Evolutionary conservation across 2,888 invertebrate species (phyloP), one percentile per base, ranked within the genome.

Genomic region (Megaustenia siamemsis): DNA sequence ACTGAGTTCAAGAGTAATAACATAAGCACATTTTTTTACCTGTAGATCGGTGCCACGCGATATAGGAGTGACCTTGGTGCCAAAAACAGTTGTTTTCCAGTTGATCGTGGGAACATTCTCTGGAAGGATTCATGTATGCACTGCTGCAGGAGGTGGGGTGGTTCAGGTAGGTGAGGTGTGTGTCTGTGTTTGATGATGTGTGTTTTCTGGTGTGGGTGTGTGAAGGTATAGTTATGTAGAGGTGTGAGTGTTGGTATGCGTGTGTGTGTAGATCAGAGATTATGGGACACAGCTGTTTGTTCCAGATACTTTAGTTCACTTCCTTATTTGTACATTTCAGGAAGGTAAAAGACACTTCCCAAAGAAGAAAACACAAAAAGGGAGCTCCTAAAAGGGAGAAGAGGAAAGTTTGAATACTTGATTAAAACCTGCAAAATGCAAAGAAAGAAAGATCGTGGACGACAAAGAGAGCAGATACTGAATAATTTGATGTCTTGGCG

Each of bases 81-180:
- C 81, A 69, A 81, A 81, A 81, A 71, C 81, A 81, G 81, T 71
- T 81, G 81, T 81, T 81, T 71, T 71, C 40, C 71, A 24, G 53
- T 21, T 24, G 71, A 71, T 40, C 71, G 71, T 71, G 81, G 81
- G 71, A 81, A 81, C 69, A 43, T 71, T 40, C 28, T 43, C 24
- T 32, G 15, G 45, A 45, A 28, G 43, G 24, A 56, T n/a, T 6
- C 10, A 10, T n/a, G 15, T 10, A n/a, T 53, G 40, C 18, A 4
- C 4, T 32, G 28, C 15, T 32, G 8, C 71, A 45, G 5, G 21
- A 28, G 24, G 71, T 43, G 3, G 24, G 40, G 28, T 43, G 45
- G 15, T 49, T 3, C 3, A 10, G 28, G 24, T 40, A 8, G 43
- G 24, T 24, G 71, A 35, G 3, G 71, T 71, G 40, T 24, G 43